Base-by-base conservation (phyloP, 2,113 vertebrate genomes). In the Callionymus lyra region DNA sequence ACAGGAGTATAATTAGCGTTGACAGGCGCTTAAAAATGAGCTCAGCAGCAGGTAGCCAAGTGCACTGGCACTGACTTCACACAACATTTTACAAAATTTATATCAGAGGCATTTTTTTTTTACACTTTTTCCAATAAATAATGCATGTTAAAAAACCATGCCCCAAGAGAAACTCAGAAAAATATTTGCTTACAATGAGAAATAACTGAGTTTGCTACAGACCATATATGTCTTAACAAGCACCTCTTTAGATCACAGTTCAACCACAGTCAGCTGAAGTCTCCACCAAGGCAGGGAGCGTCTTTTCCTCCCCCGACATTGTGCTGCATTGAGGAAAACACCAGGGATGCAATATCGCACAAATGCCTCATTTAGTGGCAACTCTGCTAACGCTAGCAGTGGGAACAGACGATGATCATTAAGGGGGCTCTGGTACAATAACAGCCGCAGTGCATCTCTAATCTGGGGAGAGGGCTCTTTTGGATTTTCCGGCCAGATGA, bases 401-500 rank as follows among this genome's bases (percentile, higher is more conserved):
- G n/a, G n/a, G n/a, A n/a, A n/a, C n/a, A n/a, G n/a, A n/a, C n/a
- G n/a, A n/a, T n/a, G n/a, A n/a, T 80, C 72, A 79, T 80, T 77
- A 82, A 72, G 64, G 36, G 60, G 12, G 65, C 68, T 65, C 41
- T 59, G 65, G 46, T 72, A 73, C 63, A 75, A 75, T 75, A 78
- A 80, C 75, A 75, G 69, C 68, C 49, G 53, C 65, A 57, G 46
- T 44, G 69, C 69, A 73, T 59, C 63, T 69, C 6, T 18, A 73
- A 65, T 68, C 63, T 75, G 67, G 73, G 74, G 69, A 75, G 47
- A 51, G 58, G 10, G 35, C 65, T 61, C 70, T 74, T 76, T 70
- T 68, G 68, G n/a, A 78, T 80, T 78, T 64, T 64, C 50, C 49
- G 73, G 71, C 65, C 71, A 75, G 73, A 73, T 75, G 71, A 77